phyloP scores from a whole-genome alignment of 2,113 vertebrate species.

The Turdus rufiventris region DNA sequence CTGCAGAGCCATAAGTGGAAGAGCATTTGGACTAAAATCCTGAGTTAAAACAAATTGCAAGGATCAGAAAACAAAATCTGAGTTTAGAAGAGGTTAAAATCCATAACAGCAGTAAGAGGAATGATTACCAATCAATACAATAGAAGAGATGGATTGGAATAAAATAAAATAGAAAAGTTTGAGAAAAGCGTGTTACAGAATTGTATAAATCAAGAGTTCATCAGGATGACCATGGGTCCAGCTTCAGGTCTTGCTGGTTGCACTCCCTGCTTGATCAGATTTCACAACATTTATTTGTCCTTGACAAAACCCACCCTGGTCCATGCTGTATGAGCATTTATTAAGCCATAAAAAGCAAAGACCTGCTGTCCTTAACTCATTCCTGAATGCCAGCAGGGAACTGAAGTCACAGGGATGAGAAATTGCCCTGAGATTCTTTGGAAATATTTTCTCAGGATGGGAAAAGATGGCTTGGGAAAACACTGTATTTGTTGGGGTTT shows the following conservation, averaged over 20 bases:
- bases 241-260: neutral
- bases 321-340: neutral
- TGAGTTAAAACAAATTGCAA: neutral
- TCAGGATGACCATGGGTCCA: neutral
- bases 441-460: neutral
- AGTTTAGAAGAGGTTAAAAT: conserved; percentile 2
- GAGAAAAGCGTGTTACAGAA: neutral
- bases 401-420: neutral
- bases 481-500: neutral
- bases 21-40: neutral
- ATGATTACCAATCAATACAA: neutral
- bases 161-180: neutral
- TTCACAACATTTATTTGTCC: neutral
- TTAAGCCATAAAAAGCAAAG: neutral
- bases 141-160: neutral
- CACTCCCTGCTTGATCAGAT: neutral
- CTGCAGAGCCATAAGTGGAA: neutral
- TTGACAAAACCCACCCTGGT: neutral
- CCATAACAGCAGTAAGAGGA: neutral
- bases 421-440: neutral
- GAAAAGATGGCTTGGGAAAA: neutral
- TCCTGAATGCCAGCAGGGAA: neutral
- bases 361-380: neutral
- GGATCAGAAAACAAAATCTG: neutral
- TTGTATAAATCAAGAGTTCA: neutral